Evolutionary conservation across 2,113 vertebrate genomes (phyloP), one percentile per base, ranked within the genome.

Genomic region (Strigops habroptila): DNA sequence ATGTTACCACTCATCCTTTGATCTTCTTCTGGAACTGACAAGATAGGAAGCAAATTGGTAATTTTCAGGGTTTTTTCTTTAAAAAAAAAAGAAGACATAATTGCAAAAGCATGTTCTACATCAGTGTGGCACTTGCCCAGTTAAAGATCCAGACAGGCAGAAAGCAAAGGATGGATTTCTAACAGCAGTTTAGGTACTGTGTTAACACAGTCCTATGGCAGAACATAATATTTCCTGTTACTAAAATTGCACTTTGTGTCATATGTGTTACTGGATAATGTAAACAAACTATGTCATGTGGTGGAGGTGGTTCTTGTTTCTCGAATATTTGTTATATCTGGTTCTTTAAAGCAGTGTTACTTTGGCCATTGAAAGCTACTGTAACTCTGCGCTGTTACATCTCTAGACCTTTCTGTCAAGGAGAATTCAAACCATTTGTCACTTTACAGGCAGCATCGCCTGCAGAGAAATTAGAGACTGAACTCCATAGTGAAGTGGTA

Each of bases 401-500:
- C 74, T 95, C 85, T 44, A 65, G 81, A 69, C 63, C 57, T 63
- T 89, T 92, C 80, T 78, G 82, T 77, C 85, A 68, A 86, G 80
- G 41, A 90, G 71, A 68, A 70, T 88, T 94, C 79, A 71, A 96
- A 68, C 57, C 86, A 53, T 82, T 90, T 91, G 62, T 70, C 3
- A 0, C 16, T 63, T 94, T 81, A 71, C 57, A 71, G 15, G 39
- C 74, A 82, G 62, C 53, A 7, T 52, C 1, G 7, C 82, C 93
- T 91, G 86, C 79, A 78, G 90, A 85, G 53, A 95, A 94, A 86
- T 94, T 93, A 88, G 57, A 88, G 53, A 30, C 46, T 79, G 74
- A 97, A 67, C 68, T 67, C 79, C 18, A 55, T 25, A 77, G 93
- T 80, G 79, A 95, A 96, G 88, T 88, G 92, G 82, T 81, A 93